Evolutionary conservation across 2,888 invertebrate genomes (phyloP).

Genomic region (Apamea crenata): DNA sequence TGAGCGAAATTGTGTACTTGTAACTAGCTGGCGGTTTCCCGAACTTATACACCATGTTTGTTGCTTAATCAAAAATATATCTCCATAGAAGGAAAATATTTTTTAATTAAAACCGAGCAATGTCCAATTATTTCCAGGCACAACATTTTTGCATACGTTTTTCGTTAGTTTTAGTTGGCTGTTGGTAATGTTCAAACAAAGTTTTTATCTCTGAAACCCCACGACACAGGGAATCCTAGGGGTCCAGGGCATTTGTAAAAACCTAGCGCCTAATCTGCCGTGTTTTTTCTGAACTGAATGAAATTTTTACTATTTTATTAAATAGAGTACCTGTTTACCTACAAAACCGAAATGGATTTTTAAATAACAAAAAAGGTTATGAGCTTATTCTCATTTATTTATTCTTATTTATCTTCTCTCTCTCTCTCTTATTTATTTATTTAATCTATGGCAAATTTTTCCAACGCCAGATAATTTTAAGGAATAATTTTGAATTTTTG

Average conservation of each 20-base stretch:
- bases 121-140: background rate
- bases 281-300: background rate
- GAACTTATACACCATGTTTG: constrained; percentile 18
- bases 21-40: constrained; percentile 28
- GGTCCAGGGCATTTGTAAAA: background rate
- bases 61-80: background rate
- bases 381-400: no score
- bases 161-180: no score
- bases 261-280: background rate
- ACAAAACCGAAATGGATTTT: background rate
- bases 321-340: background rate
- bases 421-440: background rate
- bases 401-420: no score
- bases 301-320: background rate
- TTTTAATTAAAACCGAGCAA: background rate
- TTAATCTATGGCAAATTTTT: background rate
- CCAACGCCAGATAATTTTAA: no score
- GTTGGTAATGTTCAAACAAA: background rate
- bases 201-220: background rate
- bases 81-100: background rate
- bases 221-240: no score
- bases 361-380: background rate
- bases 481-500: no score
- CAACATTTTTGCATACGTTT: background rate
- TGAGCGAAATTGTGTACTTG: constrained; percentile 35